Evolutionary conservation across 2,888 invertebrate species (phyloP).

Genomic region (Exephanes ischioxanthus): DNA sequence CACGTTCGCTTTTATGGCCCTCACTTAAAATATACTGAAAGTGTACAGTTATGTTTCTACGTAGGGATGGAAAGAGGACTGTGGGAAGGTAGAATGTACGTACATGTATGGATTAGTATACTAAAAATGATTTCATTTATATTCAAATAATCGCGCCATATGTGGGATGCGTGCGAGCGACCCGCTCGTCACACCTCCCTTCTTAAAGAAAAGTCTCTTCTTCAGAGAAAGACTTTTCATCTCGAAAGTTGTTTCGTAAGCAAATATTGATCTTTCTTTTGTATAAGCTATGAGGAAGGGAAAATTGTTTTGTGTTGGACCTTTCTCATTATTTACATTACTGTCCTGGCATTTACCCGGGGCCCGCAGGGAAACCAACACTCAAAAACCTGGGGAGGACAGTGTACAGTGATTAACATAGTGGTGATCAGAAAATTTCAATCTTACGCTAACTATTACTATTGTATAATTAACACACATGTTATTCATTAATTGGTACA

Average conservation of each 20-base stretch:
- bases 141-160: background rate
- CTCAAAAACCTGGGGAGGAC: constrained; percentile 9
- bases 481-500: background rate
- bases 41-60: too few relatives aligned
- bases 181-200: constrained; percentile 6
- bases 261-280: too few relatives aligned
- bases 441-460: too few relatives aligned
- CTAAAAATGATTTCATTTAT: too few relatives aligned
- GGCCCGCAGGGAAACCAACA: constrained; percentile 13
- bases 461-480: too few relatives aligned
- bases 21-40: too few relatives aligned
- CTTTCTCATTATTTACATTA: background rate
- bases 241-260: background rate
- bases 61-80: too few relatives aligned
- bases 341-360: background rate
- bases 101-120: too few relatives aligned
- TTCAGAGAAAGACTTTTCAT: constrained; percentile 16
- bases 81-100: too few relatives aligned
- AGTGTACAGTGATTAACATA: background rate
- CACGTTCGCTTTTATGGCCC: too few relatives aligned
- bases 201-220: constrained; percentile 17
- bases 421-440: too few relatives aligned
- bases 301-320: background rate
- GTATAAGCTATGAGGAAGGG: too few relatives aligned
- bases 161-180: background rate